Base-by-base conservation (phyloP, 2,797 vertebrate genomes). In the Brotula barbata region DNA sequence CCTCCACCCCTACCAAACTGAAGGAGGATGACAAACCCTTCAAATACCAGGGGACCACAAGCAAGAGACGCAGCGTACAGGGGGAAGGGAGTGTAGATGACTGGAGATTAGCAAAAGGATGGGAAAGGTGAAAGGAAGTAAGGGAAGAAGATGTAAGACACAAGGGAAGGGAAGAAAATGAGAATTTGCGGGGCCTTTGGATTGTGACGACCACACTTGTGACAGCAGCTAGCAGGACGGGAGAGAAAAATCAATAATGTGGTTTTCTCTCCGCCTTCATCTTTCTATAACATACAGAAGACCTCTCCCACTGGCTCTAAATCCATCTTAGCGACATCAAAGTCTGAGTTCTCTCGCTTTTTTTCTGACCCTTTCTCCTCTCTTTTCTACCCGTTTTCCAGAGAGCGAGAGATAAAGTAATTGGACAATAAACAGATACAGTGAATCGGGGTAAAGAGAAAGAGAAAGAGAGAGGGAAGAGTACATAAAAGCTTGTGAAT, bases 21-120 rank as follows among this genome's bases (percentile, higher is more conserved):
- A 64, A 81, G 80, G 80, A 87, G 77, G 86, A 82, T 85, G 73
- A 85, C 82, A 89, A 85, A 83, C 76, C 87, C 88, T 90, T 91
- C 89, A 84, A 64, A 68, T 45, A 68, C 58, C 71, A 68, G 47
- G 12, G 84, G 74, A 77, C 67, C 81, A 59, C 16, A 12, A 28
- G 62, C 23, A 8, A 28, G 25, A 28, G 25, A 8, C 8, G 25
- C 25, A 28, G 25, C 8, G 25, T 28, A 28, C 4, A 28, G 25
- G 25, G 25, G 4, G 25, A 8, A 28, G 8, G 4, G 25, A 28
- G 25, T 53, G 4, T 6, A 33, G 67, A 75, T 69, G 75, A 57
- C 43, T 61, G 67, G 41, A 58, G 69, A 53, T n/a, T 40, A 31
- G 23, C 51, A 59, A 37, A 58, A 33, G 28, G 4, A 23, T 2